These are phyloP conservation scores for Berghia stephanieae DNA, from an alignment of 1,140 invertebrate species.

Conservation along the genomic window DNA sequence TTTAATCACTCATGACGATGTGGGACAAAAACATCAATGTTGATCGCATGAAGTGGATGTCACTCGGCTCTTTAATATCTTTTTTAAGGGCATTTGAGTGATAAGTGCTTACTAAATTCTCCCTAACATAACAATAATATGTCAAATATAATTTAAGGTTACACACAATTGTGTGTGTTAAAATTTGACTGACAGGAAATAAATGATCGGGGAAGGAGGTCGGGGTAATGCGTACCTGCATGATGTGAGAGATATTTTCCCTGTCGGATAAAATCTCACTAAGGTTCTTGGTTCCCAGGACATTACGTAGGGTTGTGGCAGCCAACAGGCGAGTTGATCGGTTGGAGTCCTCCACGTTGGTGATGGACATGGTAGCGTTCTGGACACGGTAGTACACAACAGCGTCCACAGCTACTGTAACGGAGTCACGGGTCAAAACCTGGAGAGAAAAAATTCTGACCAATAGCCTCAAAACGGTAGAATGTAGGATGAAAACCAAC, in stretches of 20 bases:
- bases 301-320: slow-evolving; percentile 78
- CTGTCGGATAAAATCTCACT: slow-evolving; percentile 89
- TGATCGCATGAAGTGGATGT: too few species aligned
- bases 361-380: slow-evolving; percentile 95
- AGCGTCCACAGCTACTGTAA: slow-evolving; percentile 77
- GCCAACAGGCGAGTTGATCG: slow-evolving; percentile 70
- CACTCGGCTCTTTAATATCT: too few species aligned
- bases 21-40: too few species aligned
- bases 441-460: slow-evolving; percentile 62
- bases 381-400: slow-evolving; percentile 90
- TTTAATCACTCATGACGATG: too few species aligned
- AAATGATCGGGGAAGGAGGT: too few species aligned
- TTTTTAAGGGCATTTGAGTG: too few species aligned
- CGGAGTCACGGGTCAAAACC: slow-evolving; percentile 76
- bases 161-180: too few species aligned
- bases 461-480: not conserved
- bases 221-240: too few species aligned
- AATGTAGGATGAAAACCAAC: not conserved
- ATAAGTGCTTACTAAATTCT: too few species aligned
- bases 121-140: too few species aligned
- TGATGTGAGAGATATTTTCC: slow-evolving; percentile 87
- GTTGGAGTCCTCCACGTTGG: slow-evolving; percentile 96
- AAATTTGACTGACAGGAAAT: too few species aligned
- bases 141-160: too few species aligned
- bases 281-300: slow-evolving; percentile 89